phyloP scores from a whole-genome alignment of 2,888 invertebrate genomes.

The Tetanocera ferruginea region DNA sequence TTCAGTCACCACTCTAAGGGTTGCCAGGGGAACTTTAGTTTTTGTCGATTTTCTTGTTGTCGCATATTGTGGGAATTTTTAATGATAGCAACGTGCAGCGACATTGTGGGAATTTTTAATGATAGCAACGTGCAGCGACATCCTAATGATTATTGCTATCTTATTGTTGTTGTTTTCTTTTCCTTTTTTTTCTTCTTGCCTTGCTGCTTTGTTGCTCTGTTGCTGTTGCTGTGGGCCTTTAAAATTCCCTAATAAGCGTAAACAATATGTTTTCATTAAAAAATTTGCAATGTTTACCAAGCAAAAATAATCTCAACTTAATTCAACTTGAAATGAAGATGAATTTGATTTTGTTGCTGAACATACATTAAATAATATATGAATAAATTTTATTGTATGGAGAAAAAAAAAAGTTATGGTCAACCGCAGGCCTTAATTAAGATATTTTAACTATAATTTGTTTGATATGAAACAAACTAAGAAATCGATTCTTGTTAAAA shows the following conservation, averaged over 20 bases:
- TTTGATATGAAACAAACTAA: no score
- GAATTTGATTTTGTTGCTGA: no score
- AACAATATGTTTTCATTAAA: constrained; percentile 16
- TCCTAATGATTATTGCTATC: constrained; percentile 35
- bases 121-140: constrained; percentile 19
- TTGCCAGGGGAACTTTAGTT: constrained; percentile 19
- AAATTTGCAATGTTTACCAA: not conserved
- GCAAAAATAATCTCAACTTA: no score
- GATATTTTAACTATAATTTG: no score
- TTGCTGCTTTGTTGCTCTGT: not conserved
- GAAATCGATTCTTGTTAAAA: no score
- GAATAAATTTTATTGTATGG: no score
- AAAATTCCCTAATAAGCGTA: constrained; percentile 10
- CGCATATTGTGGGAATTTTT: constrained; percentile 32
- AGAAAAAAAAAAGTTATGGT: no score
- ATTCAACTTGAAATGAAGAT: no score
- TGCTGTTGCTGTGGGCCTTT: not conserved
- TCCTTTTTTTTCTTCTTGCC: not conserved
- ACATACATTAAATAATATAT: no score
- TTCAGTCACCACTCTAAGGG: constrained; percentile 1
- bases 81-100: constrained; percentile 25
- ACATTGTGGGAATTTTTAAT: constrained; percentile 36
- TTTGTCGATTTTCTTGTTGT: not conserved
- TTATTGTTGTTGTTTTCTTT: not conserved
- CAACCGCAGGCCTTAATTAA: no score